Base-by-base conservation (phyloP, 2,888 invertebrate genomes). In the Adela reaumurella region DNA sequence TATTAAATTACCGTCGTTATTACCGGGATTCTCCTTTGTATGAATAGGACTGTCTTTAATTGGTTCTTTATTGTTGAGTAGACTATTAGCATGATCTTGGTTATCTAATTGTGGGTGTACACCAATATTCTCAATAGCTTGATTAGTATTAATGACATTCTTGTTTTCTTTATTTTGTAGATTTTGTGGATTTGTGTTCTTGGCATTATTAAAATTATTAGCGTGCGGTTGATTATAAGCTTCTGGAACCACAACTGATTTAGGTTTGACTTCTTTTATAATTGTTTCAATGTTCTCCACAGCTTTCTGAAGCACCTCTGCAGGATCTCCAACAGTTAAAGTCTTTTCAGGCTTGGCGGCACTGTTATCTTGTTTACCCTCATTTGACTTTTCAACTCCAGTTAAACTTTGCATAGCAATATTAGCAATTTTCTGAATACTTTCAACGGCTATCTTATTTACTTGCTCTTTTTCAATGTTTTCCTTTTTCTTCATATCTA, bases 361-460 rank as follows among this genome's bases (percentile, higher is more conserved):
- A 2, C 59, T 60, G 47, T 50, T 50, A 14, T 51, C 49, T 49
- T 48, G 47, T 16, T 52, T 52, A 45, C 49, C 46, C 48, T 52
- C 17, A 19, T 47, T 43, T 4, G 74, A 68, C 55, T 70, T 70
- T 20, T 78, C 74, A 1, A 69, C 74, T 0, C 70, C 74, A 2
- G 67, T 69, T 17, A 80, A 59, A 51, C 74, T 77, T 55, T 78
- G 63, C 51, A 80, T 77, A 1, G 80, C 80, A 52, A 73, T 67
- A 54, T 73, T 66, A 0, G 80, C 79, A 42, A 80, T 76, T 55
- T 80, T 70, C 58, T 79, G 71, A 19, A 81, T 81, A 58, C 76
- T 79, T 57, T 80, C 79, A 1, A 79, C 77, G 0, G 80, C 78
- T 20, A 77, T 66, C 57, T 76, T 79, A 55, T 80, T 79, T 0